Evolutionary conservation across 2,113 vertebrate genomes (phyloP), one percentile per base, ranked within the genome.

Genomic region (Cervus canadensis): DNA sequence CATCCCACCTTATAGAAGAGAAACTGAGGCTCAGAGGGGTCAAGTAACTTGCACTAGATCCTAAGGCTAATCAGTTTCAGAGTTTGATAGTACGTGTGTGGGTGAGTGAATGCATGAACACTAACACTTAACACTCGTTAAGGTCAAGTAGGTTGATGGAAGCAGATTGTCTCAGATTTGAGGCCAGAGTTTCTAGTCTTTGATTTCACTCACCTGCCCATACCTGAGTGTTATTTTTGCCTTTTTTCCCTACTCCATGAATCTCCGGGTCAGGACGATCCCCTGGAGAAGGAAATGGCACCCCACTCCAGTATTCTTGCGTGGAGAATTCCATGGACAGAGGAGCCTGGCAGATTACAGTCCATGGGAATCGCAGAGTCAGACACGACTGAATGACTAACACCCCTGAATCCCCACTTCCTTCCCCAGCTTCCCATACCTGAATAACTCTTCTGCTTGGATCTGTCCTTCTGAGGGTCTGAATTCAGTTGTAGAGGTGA

Each of bases 161-260:
- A 40, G 67, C 23, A 59, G 62, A 67, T 26, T 6, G 36, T 59
- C 43, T 82, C 7, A 21, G n/a, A n/a, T 45, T 40, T 50, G 33
- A 85, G 36, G 50, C 64, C 87, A 30, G 30, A 64, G 82, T 74
- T 62, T 15, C 60, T 43, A 40, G 28, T 92, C 88, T 94, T 89
- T 50, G 43, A 52, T 81, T 76, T 64, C 28, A 45, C 36, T 86
- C 28, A 52, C 16, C 3, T 40, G 26, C 43, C 67, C 56, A 10
- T 74, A 23, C 45, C 25, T 48, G 33, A 40, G 52, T 36, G 52
- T 64, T 48, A 21, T 3, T 67, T 92, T 95, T 60, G 40, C 62
- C 19, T 40, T 57, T 8, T 26, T 19, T 19, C 7, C 25, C 54
- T 12, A 76, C 30, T 12, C 23, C 12, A 3, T 43, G 71, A 26